Base-by-base conservation (phyloP, 2,113 vertebrate species). In the Nicator chloris region DNA sequence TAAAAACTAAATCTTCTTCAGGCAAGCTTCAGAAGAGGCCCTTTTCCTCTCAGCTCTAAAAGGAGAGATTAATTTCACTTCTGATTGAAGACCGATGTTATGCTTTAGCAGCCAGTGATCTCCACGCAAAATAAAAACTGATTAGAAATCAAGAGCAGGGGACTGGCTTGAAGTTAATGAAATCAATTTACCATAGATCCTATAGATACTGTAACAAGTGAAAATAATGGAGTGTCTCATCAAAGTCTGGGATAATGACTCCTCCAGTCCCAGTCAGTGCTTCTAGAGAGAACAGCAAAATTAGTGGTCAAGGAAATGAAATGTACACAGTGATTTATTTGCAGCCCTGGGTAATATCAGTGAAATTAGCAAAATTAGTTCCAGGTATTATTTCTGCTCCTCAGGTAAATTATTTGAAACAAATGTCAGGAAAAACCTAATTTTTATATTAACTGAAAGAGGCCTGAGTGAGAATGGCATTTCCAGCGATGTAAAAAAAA, bases 111-210 rank as follows among this genome's bases (percentile, higher is more conserved):
- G 39, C 50, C 64, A 70, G 39, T 23, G 33, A 71, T 75, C 69
- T 91, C 84, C 1, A 1, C 89, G 57, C 27, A 94, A 91, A 94
- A 87, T 75, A 92, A 84, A 89, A 97, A 86, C 28, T 80, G 33
- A 63, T 53, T 88, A 80, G 61, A 79, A 95, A 93, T 94, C 64
- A 87, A 57, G 60, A 92, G 42, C 31, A 76, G 60, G 33, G 20
- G 37, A 24, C 23, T 81, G 59, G 22, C 54, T 71, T 71, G n/a
- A 78, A 83, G 59, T 76, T 95, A 93, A 93, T 87, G 37, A 80
- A 69, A 35, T 73, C 86, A 91, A 95, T 97, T 95, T 90, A 90
- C 90, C 82, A 92, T 10, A 78, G 53, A 40, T 64, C 47, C 69
- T 61, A 92, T 10, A 78, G 53, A 40, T 64, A 44, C 69, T 61